Conservation (phyloP, 2,797 vertebrate genomes). For the Chlorospingus flavigularis region DNA sequence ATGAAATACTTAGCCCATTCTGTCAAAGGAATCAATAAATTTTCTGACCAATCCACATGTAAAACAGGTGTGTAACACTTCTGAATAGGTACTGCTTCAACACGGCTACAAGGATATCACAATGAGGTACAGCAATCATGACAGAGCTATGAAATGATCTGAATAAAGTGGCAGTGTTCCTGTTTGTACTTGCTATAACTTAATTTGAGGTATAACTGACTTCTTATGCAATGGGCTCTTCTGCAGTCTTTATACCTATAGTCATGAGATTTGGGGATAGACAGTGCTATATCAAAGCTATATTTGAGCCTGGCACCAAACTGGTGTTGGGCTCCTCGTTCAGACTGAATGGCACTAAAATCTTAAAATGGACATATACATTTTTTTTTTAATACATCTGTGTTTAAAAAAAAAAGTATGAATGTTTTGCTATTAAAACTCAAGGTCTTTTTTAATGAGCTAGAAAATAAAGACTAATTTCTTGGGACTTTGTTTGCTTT, state of each 20-base stretch:
- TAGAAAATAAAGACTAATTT: slow-evolving; percentile 69
- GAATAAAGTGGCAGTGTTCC: background rate
- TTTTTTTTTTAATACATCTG: background rate
- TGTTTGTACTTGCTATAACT: background rate
- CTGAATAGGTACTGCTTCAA: background rate
- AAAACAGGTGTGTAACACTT: background rate
- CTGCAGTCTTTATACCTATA: background rate
- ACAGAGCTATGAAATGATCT: background rate
- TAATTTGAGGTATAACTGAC: background rate
- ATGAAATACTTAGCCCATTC: background rate
- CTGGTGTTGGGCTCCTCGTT: background rate
- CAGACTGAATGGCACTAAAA: background rate
- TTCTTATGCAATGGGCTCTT: background rate
- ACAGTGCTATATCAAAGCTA: background rate
- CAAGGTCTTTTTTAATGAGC: slow-evolving; percentile 68
- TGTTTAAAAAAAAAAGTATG: background rate
- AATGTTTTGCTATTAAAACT: slow-evolving; percentile 50
- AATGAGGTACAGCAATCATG: background rate
- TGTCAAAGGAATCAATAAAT: background rate
- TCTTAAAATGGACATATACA: background rate
- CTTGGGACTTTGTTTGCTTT: slow-evolving; percentile 67
- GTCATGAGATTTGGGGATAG: background rate
- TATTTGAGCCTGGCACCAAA: background rate
- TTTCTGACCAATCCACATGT: background rate
- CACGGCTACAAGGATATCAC: background rate